Base-by-base conservation (phyloP, 2,797 vertebrate species). In the Pipistrellus pygmaeus region DNA sequence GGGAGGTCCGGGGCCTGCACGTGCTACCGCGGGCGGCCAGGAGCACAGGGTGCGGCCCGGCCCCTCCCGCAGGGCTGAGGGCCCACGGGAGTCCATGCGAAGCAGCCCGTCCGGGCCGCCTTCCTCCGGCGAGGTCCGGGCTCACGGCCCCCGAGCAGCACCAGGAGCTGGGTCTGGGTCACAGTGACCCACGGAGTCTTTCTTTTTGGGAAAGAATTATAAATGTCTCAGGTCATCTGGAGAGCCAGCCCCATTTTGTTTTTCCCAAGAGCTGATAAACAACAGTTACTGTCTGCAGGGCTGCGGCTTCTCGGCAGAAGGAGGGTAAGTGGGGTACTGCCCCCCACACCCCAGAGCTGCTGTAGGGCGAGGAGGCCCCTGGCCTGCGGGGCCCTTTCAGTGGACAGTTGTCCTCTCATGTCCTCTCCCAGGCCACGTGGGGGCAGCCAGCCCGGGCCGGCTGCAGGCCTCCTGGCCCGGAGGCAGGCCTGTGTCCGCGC, bases 321-420 rank as follows among this genome's bases (percentile, higher is more conserved):
- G 27, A 25, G 2, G 18, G 15, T 48, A 51, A 18, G 14, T 1
- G 2, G 32, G 41, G 27, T 6, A 25, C 53, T 0, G 1, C 10
- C 41, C 48, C 15, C 46, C 9, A 7, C 7, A 8, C 32, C 21
- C 0, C 0, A 57, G 51, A 64, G 72, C 53, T 41, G 6, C 15
- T 55, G 30, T 5, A 53, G 60, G 27, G 60, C 23, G 27, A 46
- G 73, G 73, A 1, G 4, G 64, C 38, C 30, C 23, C 35, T 30
- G n/a, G 41, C 30, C 25, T 71, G 23, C 13, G 44, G 32, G 9
- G 18, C 20, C 41, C 35, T 83, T 66, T 62, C 53, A 5, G 20
- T 25, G 57, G 81, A 71, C 11, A 72, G 71, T 35, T 73, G 15
- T n/a, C 55, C 48, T 51, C 32, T 88, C 80, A 66, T 18, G 15